Evolutionary conservation across 2,113 vertebrate species (phyloP).

Genomic region (Pontoporia blainvillei): DNA sequence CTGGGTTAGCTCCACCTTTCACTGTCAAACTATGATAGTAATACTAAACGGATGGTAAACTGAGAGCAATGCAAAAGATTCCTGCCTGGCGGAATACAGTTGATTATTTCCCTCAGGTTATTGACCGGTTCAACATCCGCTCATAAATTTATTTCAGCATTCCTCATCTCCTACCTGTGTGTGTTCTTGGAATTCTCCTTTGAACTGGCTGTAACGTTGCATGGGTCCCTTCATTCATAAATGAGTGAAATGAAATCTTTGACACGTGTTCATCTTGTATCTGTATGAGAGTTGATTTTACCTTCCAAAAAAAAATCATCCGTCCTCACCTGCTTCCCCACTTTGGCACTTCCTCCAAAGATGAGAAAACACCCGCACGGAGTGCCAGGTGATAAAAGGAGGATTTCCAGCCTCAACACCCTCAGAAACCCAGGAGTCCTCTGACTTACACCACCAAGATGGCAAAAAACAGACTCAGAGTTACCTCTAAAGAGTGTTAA

Average conservation of each 20-base stretch:
- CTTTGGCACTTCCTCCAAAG: neutral
- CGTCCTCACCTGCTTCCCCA: neutral
- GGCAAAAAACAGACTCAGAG: neutral
- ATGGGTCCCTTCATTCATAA: neutral
- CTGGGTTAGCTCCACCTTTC: neutral
- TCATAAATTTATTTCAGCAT: neutral
- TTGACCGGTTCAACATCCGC: neutral
- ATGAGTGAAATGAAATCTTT: neutral
- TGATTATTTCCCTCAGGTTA: neutral
- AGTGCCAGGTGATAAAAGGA: neutral
- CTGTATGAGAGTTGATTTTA: neutral
- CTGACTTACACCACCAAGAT: neutral
- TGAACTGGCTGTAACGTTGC: neutral
- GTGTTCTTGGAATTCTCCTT: neutral
- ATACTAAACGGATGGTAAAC: neutral
- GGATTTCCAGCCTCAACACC: neutral
- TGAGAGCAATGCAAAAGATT: neutral
- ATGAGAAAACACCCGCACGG: neutral
- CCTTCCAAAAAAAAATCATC: neutral
- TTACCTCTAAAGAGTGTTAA: neutral
- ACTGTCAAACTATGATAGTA: neutral
- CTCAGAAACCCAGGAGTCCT: neutral
- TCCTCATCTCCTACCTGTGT: neutral
- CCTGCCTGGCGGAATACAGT: neutral
- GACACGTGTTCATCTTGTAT: neutral